phyloP scores from a whole-genome alignment of 1,140 invertebrate genomes.

The Aphis gossypii region DNA sequence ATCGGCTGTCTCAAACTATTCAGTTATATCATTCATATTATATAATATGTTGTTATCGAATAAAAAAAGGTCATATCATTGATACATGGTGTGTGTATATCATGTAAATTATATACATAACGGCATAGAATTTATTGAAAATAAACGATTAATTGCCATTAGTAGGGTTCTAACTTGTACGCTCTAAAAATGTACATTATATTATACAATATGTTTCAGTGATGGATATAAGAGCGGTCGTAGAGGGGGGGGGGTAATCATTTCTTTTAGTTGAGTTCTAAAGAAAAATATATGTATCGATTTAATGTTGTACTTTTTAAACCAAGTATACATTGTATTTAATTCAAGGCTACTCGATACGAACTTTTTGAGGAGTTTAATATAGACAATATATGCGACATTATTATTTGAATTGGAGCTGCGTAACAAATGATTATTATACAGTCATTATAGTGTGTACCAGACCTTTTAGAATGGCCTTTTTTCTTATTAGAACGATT shows the following conservation, averaged over 20 bases:
- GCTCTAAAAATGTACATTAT: neutral
- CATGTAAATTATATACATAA: no score
- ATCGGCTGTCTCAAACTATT: neutral
- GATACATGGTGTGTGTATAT: neutral
- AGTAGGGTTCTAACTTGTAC: neutral
- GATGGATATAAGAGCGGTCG: neutral
- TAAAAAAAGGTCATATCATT: neutral
- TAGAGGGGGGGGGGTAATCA: neutral
- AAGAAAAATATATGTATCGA: neutral
- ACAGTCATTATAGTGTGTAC: neutral
- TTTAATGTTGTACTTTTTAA: neutral
- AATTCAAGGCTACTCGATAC: no score
- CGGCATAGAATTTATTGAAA: neutral
- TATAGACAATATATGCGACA: neutral
- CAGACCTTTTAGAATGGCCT: no score
- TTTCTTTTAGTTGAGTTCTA: neutral
- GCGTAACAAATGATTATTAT: neutral
- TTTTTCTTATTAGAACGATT: no score
- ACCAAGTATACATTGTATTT: no score
- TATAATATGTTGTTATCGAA: neutral
- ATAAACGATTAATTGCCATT: neutral
- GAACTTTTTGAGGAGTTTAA: no score
- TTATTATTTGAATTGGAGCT: neutral
- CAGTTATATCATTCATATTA: neutral
- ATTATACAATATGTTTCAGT: neutral